A percentile compares a stretch with the other conserved stretches of the same genome.
Evolutionary conservation across 1,140 invertebrate species (phyloP).

Genomic region (Papilio machaon): DNA sequence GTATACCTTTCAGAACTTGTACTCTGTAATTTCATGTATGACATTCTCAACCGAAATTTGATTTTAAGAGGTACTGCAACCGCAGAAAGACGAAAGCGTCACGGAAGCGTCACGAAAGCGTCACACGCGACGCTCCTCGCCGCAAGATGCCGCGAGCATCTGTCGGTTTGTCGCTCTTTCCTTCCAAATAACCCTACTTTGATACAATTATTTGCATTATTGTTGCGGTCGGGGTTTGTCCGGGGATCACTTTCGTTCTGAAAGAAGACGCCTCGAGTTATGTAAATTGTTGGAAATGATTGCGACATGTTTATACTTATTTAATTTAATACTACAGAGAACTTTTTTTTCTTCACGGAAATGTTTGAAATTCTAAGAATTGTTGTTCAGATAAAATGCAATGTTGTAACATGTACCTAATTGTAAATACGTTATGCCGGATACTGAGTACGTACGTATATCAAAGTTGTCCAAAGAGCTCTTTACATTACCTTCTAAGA

Average conservation of each 20-base stretch:
- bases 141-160: slow-evolving; percentile 78
- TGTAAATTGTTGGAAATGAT: slow-evolving; percentile 58
- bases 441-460: neutral
- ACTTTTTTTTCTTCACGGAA: neutral
- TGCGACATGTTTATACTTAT: slow-evolving; percentile 36
- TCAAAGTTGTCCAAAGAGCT: neutral
- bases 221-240: slow-evolving; percentile 67
- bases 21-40: slow-evolving; percentile 20
- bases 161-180: slow-evolving; percentile 79
- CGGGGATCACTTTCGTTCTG: slow-evolving; percentile 67
- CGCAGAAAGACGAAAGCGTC: slow-evolving; percentile 51
- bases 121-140: slow-evolving; percentile 59
- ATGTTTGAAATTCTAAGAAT: neutral
- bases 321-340: slow-evolving; percentile 17
- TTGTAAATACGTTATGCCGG: neutral
- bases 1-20: neutral
- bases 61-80: slow-evolving; percentile 77
- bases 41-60: slow-evolving; percentile 49
- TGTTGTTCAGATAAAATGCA: neutral
- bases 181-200: slow-evolving; percentile 69
- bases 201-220: slow-evolving; percentile 75
- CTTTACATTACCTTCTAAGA: slow-evolving; percentile 44
- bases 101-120: slow-evolving; percentile 23
- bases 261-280: slow-evolving; percentile 59
- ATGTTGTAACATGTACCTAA: neutral